Conservation (phyloP, 2,888 invertebrate genomes). For the Machimus atricapillus region DNA sequence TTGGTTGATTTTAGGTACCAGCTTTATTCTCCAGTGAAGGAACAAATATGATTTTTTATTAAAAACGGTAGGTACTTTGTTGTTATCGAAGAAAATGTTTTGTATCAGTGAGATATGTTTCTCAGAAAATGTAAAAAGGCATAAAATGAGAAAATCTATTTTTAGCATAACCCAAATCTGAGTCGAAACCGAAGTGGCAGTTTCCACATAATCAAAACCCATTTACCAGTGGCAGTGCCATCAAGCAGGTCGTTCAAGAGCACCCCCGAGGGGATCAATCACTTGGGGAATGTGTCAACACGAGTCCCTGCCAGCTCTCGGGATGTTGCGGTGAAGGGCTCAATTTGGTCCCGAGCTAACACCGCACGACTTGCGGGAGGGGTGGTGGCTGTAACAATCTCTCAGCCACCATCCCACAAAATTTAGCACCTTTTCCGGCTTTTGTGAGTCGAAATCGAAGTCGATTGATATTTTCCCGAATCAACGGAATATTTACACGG, state of each 20-base stretch:
- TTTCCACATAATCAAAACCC: conserved; percentile 1
- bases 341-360: background rate
- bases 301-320: background rate
- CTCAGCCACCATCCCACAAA: background rate
- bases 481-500: background rate
- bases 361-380: background rate
- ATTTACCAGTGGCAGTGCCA: background rate
- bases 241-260: background rate
- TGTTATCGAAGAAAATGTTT: background rate
- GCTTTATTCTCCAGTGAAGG: too few species aligned
- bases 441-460: background rate
- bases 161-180: background rate
- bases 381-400: background rate
- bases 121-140: background rate
- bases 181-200: background rate
- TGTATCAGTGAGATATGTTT: background rate
- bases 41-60: too few species aligned
- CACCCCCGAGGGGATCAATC: background rate
- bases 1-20: too few species aligned
- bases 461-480: background rate
- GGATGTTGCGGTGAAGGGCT: background rate
- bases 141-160: background rate
- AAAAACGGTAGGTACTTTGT: too few species aligned
- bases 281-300: conserved; percentile 3
- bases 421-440: background rate